These are phyloP conservation scores for Eledona agricola DNA, from an alignment of 2,888 invertebrate genomes.

Conservation along the genomic window DNA sequence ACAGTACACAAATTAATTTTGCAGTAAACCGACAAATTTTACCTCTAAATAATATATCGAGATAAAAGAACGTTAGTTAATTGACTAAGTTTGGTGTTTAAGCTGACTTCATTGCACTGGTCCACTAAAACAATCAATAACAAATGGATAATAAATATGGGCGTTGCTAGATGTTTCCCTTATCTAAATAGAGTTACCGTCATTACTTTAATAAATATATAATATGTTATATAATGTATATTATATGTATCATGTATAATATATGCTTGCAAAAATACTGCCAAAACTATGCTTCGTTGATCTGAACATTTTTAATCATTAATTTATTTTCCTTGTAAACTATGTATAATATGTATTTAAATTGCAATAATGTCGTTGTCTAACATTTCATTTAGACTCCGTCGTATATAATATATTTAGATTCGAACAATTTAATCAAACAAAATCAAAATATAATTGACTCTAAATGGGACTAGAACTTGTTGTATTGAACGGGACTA, in stretches of 20 bases:
- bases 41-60: too few species aligned
- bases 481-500: conserved; percentile 53
- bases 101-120: conserved; percentile 54
- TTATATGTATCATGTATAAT: conserved; percentile 44
- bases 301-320: conserved; percentile 46
- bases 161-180: conserved; percentile 21
- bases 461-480: conserved; percentile 61
- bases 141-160: conserved; percentile 23
- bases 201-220: conserved; percentile 39
- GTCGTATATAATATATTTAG: conserved; percentile 43
- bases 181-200: conserved; percentile 14
- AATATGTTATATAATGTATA: conserved; percentile 49
- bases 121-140: conserved; percentile 44
- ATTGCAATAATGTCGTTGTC: conserved; percentile 33
- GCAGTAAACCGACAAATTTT: too few species aligned
- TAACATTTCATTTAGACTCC: conserved; percentile 32
- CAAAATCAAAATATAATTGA: conserved; percentile 58
- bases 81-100: not conserved
- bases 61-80: not conserved
- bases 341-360: conserved; percentile 38
- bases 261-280: conserved; percentile 63
- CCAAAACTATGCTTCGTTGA: conserved; percentile 60
- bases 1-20: too few species aligned
- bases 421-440: conserved; percentile 44
- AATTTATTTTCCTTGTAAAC: conserved; percentile 43